phyloP scores from a whole-genome alignment of 2,888 invertebrate genomes.

The Cataglyphis altisquamis region DNA sequence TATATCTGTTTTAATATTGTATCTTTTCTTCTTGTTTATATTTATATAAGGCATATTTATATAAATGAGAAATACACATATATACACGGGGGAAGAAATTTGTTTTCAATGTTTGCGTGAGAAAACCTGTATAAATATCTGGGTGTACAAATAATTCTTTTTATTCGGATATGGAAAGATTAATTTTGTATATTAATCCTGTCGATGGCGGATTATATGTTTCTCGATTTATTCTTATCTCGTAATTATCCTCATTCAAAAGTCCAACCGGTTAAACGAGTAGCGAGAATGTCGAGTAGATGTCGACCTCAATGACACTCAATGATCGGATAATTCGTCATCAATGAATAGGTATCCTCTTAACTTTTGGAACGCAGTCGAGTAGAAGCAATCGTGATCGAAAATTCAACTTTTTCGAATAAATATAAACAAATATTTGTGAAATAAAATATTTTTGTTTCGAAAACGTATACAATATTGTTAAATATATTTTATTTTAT shows the following conservation, averaged over 20 bases:
- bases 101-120: not conserved
- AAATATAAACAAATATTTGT: not conserved
- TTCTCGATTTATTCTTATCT: slow-evolving; percentile 25
- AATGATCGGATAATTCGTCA: slow-evolving; percentile 29
- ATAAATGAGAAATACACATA: not conserved
- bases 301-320: slow-evolving; percentile 36
- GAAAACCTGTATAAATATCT: not conserved
- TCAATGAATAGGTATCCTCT: slow-evolving; percentile 13
- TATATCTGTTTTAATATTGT: not conserved
- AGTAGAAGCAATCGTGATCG: not conserved
- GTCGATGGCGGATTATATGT: not conserved
- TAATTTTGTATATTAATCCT: not conserved
- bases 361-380: slow-evolving; percentile 7
- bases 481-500: not conserved
- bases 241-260: slow-evolving; percentile 6
- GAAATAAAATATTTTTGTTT: not conserved
- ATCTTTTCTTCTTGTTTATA: not conserved
- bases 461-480: not conserved
- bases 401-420: not conserved
- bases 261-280: slow-evolving; percentile 10
- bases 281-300: slow-evolving; percentile 27
- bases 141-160: not conserved
- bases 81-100: not conserved
- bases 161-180: not conserved
- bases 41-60: not conserved